phyloP scores from a whole-genome alignment of 2,888 invertebrate genomes.

The Labia minor region DNA sequence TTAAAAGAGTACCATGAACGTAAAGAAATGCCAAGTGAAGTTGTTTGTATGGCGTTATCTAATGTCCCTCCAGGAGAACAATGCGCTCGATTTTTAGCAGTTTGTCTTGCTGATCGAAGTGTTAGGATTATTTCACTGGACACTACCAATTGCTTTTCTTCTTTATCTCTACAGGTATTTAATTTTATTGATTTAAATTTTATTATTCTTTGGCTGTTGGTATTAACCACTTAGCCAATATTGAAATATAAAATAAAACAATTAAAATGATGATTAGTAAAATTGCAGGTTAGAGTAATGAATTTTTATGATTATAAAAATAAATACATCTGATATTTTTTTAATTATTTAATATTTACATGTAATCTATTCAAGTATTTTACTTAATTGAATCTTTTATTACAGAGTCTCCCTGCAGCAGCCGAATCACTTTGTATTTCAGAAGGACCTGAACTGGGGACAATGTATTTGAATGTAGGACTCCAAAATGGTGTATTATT shows the following conservation, averaged over 20 bases:
- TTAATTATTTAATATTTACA: not conserved
- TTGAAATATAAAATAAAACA: too few relatives aligned
- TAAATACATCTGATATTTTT: not conserved
- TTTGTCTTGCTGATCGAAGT: conserved; percentile 90
- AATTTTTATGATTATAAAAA: conserved; percentile 23
- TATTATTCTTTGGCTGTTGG: not conserved
- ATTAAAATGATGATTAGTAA: not conserved
- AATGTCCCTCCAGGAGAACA: conserved; percentile 92
- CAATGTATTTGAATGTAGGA: conserved; percentile 88
- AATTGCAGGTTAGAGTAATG: conserved; percentile 22
- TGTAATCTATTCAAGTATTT: not conserved
- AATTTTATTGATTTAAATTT: not conserved
- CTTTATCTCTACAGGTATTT: conserved; percentile 14
- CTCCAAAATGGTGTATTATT: conserved; percentile 91
- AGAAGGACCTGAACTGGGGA: conserved; percentile 33
- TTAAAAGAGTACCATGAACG: conserved; percentile 96
- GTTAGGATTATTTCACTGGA: conserved; percentile 96
- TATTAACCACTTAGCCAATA: too few relatives aligned
- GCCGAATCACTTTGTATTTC: conserved; percentile 96
- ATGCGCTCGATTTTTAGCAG: conserved; percentile 88
- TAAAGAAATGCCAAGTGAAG: conserved; percentile 92
- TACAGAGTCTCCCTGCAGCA: conserved; percentile 87
- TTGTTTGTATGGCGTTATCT: conserved; percentile 96
- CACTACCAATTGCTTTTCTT: conserved; percentile 45
- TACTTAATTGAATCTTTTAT: conserved; percentile 37